phyloP scores from a whole-genome alignment of 2,797 vertebrate genomes.

The Lindbergichthys nudifrons region DNA sequence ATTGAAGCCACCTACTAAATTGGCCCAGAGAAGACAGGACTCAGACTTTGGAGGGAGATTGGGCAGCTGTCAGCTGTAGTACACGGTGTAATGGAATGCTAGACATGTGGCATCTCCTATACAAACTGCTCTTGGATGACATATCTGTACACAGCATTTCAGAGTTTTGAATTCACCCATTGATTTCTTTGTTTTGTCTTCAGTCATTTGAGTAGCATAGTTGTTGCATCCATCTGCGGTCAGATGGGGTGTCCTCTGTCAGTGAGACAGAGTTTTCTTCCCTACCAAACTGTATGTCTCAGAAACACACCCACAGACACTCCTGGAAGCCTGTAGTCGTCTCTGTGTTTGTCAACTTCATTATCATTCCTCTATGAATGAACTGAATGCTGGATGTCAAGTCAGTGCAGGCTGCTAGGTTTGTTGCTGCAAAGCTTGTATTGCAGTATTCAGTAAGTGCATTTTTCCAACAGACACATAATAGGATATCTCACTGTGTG shows the following conservation, averaged over 20 bases:
- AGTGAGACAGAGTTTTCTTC: conserved; percentile 3
- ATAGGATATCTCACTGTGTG: conserved; percentile 4
- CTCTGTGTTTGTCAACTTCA: conserved; percentile 34
- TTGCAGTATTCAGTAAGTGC: neutral
- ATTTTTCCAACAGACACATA: conserved; percentile 26
- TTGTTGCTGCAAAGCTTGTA: conserved; percentile 10
- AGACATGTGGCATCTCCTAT: conserved; percentile 34
- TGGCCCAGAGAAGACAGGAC: conserved; percentile 29
- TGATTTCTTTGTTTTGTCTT: conserved; percentile 18
- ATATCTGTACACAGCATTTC: conserved; percentile 24
- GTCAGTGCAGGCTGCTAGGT: conserved; percentile 13
- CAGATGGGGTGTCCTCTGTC: conserved; percentile 8
- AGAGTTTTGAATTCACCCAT: conserved; percentile 25
- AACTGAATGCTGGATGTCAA: conserved; percentile 20
- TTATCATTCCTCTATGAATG: conserved; percentile 20
- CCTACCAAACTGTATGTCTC: conserved; percentile 13
- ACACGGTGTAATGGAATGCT: conserved; percentile 18
- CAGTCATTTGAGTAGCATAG: conserved; percentile 4
- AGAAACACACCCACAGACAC: conserved; percentile 18
- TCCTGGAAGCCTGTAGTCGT: conserved; percentile 18
- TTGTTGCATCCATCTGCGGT: conserved; percentile 23
- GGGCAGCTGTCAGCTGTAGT: conserved; percentile 24
- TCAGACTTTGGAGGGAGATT: conserved; percentile 27
- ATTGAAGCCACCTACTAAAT: conserved; percentile 18
- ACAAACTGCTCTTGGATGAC: conserved; percentile 29